Base-by-base conservation (phyloP, 2,888 invertebrate genomes). In the Leucoma salicis region DNA sequence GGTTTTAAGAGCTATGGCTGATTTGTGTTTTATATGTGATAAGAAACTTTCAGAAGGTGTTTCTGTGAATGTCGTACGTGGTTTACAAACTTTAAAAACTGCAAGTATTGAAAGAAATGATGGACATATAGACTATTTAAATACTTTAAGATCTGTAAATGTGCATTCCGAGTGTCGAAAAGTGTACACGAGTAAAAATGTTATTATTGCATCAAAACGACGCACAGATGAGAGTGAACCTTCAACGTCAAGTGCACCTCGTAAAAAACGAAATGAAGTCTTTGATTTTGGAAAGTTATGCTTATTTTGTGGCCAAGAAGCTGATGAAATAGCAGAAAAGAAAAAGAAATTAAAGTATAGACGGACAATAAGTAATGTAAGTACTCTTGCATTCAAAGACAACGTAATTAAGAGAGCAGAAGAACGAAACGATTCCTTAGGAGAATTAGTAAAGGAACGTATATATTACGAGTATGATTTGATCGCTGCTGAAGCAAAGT, bases 251-350 rank as follows among this genome's bases (percentile, higher is more conserved):
- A 54, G 49, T 52, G 52, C 50, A 52, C 57, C 57, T 53, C 52
- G 57, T 58, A 60, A 56, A 57, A 55, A 53, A 59, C 28, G 50
- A 55, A 52, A 56, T 27, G 27, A 27, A 27, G 27, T 27, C 27
- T 27, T 27, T 27, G 64, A 67, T 67, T 67, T 70, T 57, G 42
- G 49, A 55, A 66, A 57, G 14, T 42, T 53, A 43, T 70, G 67
- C 46, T 66, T 71, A 63, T 74, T 75, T 74, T 74, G 75, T 64
- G 67, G 70, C 53, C 36, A 75, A 52, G 53, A 53, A 53, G 63
- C 62, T 63, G 53, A 70, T 68, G 69, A 70, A 59, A 53, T 55
- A 48, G 47, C 49, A 63, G 69, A 74, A 48, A 67, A 43, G 48
- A 73, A 63, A 63, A 64, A 61, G 56, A 57, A 33, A 50, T 16